Evolutionary conservation across 2,113 vertebrate species (phyloP).

Genomic region (Crocuta crocuta): DNA sequence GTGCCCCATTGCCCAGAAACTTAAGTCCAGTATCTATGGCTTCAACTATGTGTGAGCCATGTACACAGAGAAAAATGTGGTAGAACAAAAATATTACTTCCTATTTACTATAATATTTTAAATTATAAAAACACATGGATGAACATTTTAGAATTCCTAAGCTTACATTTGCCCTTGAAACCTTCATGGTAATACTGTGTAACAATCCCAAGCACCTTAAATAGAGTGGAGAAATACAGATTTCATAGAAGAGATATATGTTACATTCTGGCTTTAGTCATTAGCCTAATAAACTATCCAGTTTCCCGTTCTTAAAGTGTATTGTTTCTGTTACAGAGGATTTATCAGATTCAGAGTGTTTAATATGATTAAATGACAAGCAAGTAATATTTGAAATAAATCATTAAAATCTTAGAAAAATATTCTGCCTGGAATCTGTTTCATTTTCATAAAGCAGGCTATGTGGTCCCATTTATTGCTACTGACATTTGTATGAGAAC

Average conservation of each 20-base stretch:
- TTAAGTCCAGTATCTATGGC: background rate
- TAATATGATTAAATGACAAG: constrained; percentile 52
- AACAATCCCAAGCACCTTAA: background rate
- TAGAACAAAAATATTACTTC: background rate
- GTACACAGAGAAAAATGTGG: background rate
- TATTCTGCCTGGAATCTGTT: background rate
- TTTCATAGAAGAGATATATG: constrained; percentile 9
- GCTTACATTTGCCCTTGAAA: background rate
- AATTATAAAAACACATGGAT: background rate
- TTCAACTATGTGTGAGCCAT: background rate
- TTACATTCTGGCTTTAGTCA: constrained; percentile 11
- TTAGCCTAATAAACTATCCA: background rate
- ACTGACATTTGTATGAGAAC: constrained; percentile 63
- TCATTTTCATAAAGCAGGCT: constrained; percentile 38
- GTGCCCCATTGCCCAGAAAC: background rate
- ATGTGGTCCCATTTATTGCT: constrained; percentile 50
- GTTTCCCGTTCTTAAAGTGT: background rate
- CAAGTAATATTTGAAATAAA: constrained; percentile 31
- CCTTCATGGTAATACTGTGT: background rate
- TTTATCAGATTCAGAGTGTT: constrained; percentile 22
- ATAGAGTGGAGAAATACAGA: background rate
- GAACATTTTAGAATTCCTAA: background rate
- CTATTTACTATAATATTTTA: background rate
- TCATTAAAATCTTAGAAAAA: constrained; percentile 56
- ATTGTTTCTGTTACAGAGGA: background rate